Evolutionary conservation across 2,888 invertebrate genomes (phyloP), one percentile per base, ranked within the genome.

Genomic region (Synanthedon myopaeformis): DNA sequence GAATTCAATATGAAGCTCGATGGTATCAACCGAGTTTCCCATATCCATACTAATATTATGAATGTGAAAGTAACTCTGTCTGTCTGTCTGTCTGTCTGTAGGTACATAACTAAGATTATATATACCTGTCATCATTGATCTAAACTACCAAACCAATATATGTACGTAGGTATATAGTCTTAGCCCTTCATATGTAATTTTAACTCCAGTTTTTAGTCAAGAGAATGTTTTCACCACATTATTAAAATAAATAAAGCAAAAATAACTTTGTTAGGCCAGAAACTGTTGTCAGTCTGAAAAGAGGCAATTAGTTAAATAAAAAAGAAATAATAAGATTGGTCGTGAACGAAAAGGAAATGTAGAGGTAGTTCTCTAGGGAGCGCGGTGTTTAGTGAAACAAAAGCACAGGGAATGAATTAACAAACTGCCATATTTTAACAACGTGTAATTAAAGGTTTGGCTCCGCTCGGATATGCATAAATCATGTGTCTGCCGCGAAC

Each of bases 391-490:
- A 74, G 72, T 79, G 78, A 87, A 86, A 86, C 86, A 86, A 87
- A 87, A 85, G 82, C 77, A 76, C 65, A 63, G 69, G 69, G 70
- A 82, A 82, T 79, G 78, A 82, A 86, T 83, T 86, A 86, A 87
- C 86, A 84, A 86, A 86, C 87, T 86, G 87, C 84, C 86, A 87
- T 87, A 87, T 87, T 85, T 87, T 87, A 87, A 87, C 87, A 87
- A 87, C 87, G 74, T 85, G 81, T 87, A 87, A 87, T 87, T 87
- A 87, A 87, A 87, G 87, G 86, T 85, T 84, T 81, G 83, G 82
- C 78, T 74, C 77, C 78, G 76, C 76, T 83, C 79, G 83, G 74
- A 85, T 85, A 84, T 87, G 87, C 87, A 87, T 87, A 87, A 87
- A 87, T 87, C 87, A 87, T 83, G 74, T 75, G 76, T 79, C 80